Evolutionary conservation across 2,113 vertebrate genomes (phyloP).

Genomic region (Dicaeum eximium): DNA sequence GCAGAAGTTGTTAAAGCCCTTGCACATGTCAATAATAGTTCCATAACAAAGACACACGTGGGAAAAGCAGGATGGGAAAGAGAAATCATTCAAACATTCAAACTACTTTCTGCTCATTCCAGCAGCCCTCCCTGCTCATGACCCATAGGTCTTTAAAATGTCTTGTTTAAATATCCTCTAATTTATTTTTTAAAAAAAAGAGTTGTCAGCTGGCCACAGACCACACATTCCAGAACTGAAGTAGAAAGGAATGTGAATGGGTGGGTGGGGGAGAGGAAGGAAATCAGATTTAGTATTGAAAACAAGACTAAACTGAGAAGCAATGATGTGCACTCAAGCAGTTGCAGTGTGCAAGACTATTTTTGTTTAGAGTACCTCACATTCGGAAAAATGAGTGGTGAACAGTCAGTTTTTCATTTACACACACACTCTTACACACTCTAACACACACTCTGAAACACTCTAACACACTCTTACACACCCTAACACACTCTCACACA

Average conservation of each 20-base stretch:
- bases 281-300: constrained; percentile 62
- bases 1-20: neutral
- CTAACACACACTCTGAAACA: neutral
- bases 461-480: neutral
- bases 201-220: constrained; percentile 58
- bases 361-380: neutral
- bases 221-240: constrained; percentile 65
- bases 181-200: constrained; percentile 4
- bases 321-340: constrained; percentile 16
- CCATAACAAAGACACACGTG: neutral
- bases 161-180: constrained; percentile 40
- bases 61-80: neutral
- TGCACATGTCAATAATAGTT: neutral
- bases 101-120: neutral
- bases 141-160: constrained; percentile 32
- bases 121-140: neutral
- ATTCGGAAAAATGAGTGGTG: neutral
- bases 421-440: neutral
- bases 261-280: constrained; percentile 66
- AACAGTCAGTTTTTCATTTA: neutral
- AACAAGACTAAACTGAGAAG: constrained; percentile 56
- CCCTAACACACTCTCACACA: neutral
- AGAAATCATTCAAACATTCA: neutral
- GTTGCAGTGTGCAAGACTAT: neutral
- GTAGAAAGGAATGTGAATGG: constrained; percentile 67